phyloP scores from a whole-genome alignment of 1,140 invertebrate genomes.

The Scaptomyza graminum region DNA sequence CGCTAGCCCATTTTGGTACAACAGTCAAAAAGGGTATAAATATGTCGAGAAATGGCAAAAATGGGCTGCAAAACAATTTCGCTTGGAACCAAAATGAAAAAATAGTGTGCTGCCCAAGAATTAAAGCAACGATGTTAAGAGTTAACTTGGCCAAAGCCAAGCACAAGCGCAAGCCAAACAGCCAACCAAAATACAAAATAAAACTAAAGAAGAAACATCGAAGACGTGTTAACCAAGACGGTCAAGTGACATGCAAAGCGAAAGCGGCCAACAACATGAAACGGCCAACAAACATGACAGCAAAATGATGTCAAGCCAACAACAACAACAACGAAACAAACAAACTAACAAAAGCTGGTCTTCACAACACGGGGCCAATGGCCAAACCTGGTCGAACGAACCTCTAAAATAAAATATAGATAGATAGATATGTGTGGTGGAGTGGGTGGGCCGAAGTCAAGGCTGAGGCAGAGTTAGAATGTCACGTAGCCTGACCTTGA shows the following conservation, averaged over 20 bases:
- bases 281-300: slow-evolving; percentile 58
- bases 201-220: slow-evolving; percentile 12
- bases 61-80: slow-evolving; percentile 54
- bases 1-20: no score
- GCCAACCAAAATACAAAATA: background rate
- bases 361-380: slow-evolving; percentile 48
- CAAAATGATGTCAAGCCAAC: slow-evolving; percentile 75
- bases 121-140: slow-evolving; percentile 14
- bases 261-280: slow-evolving; percentile 45
- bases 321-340: slow-evolving; percentile 21
- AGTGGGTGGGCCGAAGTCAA: slow-evolving; percentile 44
- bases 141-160: slow-evolving; percentile 10
- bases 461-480: slow-evolving; percentile 61
- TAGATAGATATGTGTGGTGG: no score
- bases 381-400: slow-evolving; percentile 35
- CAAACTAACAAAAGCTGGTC: slow-evolving; percentile 16
- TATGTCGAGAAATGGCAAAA: slow-evolving; percentile 26
- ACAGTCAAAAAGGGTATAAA: background rate
- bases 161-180: slow-evolving; percentile 4
- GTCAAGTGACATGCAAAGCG: slow-evolving; percentile 76
- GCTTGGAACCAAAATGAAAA: slow-evolving; percentile 10
- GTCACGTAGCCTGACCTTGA: slow-evolving; percentile 74
- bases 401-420: no score
- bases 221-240: slow-evolving; percentile 66
- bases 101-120: slow-evolving; percentile 62